A percentile compares a stretch with the other conserved stretches of the same genome.
phyloP scores from a whole-genome alignment of 2,113 vertebrate species.

The Lonchura striata region DNA sequence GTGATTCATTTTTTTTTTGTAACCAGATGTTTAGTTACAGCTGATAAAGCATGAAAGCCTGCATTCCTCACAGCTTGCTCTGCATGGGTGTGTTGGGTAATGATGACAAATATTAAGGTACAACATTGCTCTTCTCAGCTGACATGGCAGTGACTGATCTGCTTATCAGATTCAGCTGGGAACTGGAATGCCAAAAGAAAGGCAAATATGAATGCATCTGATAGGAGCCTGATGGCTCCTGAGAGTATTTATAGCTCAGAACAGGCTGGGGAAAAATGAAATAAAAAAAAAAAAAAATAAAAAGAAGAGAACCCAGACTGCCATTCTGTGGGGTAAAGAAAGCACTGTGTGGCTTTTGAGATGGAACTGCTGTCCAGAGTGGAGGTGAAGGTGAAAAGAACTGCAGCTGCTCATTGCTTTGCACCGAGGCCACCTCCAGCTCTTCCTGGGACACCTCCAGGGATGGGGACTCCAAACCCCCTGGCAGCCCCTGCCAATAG shows the following conservation, averaged over 20 bases:
- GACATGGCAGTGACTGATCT: slow-evolving; percentile 52
- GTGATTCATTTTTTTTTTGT: slow-evolving; percentile 44
- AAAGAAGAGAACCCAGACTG: neutral
- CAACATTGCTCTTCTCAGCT: neutral
- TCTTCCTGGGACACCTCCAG: neutral
- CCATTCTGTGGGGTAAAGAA: neutral
- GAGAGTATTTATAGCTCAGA: slow-evolving; percentile 1
- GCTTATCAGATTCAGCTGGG: slow-evolving; percentile 65
- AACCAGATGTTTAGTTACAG: slow-evolving; percentile 64
- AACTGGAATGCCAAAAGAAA: slow-evolving; percentile 48
- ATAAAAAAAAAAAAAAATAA: neutral
- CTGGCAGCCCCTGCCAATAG: neutral
- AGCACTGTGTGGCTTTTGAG: neutral
- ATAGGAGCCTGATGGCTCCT: neutral
- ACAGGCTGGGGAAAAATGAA: neutral
- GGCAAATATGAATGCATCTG: slow-evolving; percentile 38
- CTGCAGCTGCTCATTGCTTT: neutral
- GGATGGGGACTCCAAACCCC: neutral
- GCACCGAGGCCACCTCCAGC: neutral
- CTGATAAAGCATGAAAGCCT: slow-evolving; percentile 67
- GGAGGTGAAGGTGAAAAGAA: neutral
- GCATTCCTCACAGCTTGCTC: slow-evolving; percentile 67
- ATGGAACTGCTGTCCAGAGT: neutral
- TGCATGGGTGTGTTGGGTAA: slow-evolving; percentile 61
- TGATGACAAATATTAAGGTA: slow-evolving; percentile 66